Evolutionary conservation across 2,888 invertebrate genomes (phyloP).

Genomic region (Scaptomyza reducta): DNA sequence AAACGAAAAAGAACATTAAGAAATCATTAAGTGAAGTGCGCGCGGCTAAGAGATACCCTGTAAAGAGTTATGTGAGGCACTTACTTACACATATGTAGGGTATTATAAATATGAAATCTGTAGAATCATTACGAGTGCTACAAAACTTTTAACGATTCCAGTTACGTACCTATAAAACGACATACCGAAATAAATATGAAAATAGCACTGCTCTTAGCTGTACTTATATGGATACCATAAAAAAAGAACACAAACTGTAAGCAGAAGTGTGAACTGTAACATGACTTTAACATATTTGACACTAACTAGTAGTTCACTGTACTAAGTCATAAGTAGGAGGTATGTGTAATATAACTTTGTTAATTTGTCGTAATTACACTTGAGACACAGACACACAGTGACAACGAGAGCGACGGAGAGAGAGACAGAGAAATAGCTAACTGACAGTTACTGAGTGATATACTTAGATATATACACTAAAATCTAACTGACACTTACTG

Average conservation of each 20-base stretch:
- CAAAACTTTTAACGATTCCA: conserved; percentile 64
- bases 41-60: conserved; percentile 9
- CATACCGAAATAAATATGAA: conserved; percentile 40
- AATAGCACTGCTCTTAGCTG: conserved; percentile 35
- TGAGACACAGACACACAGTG: background rate
- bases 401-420: background rate
- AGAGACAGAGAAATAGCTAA: background rate
- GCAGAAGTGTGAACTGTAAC: conserved; percentile 67
- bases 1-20: conserved; percentile 13
- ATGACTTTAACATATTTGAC: conserved; percentile 52
- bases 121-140: conserved; percentile 60
- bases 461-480: no score
- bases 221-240: conserved; percentile 47
- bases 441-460: conserved; percentile 34
- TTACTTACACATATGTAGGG: conserved; percentile 4
- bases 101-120: conserved; percentile 31
- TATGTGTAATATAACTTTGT: conserved; percentile 50
- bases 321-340: conserved; percentile 36
- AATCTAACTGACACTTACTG: conserved; percentile 22
- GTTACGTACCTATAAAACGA: conserved; percentile 41
- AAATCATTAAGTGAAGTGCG: background rate
- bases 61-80: background rate
- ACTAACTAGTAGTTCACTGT: conserved; percentile 62
- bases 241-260: conserved; percentile 21
- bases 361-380: conserved; percentile 69